phyloP scores from a whole-genome alignment of 2,797 vertebrate genomes.

The Mus spretus region DNA sequence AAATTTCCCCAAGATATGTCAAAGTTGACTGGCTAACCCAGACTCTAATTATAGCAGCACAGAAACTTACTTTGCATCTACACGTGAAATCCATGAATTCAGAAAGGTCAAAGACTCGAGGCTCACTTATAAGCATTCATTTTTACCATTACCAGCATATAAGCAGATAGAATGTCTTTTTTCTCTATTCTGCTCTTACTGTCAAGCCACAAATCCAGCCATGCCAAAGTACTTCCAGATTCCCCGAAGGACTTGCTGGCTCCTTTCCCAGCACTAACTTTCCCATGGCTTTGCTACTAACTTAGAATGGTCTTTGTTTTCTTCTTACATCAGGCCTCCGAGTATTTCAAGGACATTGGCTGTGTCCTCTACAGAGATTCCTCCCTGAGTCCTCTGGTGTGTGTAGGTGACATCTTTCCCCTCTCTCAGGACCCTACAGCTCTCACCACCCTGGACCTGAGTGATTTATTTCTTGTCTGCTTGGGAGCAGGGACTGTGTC shows the following conservation, averaged over 20 bases:
- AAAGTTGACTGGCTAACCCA: background rate
- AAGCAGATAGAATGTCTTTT: background rate
- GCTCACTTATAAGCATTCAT: background rate
- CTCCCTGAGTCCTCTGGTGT: background rate
- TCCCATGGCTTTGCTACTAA: slow-evolving; percentile 27
- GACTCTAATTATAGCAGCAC: background rate
- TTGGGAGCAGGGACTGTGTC: slow-evolving; percentile 54
- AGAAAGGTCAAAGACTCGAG: background rate
- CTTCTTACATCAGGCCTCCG: slow-evolving; percentile 19
- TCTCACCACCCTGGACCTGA: slow-evolving; percentile 25
- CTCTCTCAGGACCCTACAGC: slow-evolving; percentile 6
- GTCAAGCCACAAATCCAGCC: background rate
- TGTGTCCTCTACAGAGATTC: background rate
- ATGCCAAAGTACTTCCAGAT: background rate
- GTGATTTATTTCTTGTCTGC: slow-evolving; percentile 77
- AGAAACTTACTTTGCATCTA: background rate
- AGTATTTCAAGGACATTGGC: slow-evolving; percentile 41
- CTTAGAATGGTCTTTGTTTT: slow-evolving; percentile 12
- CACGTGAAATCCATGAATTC: background rate
- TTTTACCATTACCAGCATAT: background rate
- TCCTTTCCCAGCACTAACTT: background rate
- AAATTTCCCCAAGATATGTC: background rate
- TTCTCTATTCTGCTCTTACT: slow-evolving; percentile 19
- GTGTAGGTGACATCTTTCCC: background rate
- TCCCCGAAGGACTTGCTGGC: background rate